Percentiles rank a stretch among this genome's conserved stretches.
phyloP scores from a whole-genome alignment of 1,140 invertebrate species.

The Pogonomyrmex californicus region DNA sequence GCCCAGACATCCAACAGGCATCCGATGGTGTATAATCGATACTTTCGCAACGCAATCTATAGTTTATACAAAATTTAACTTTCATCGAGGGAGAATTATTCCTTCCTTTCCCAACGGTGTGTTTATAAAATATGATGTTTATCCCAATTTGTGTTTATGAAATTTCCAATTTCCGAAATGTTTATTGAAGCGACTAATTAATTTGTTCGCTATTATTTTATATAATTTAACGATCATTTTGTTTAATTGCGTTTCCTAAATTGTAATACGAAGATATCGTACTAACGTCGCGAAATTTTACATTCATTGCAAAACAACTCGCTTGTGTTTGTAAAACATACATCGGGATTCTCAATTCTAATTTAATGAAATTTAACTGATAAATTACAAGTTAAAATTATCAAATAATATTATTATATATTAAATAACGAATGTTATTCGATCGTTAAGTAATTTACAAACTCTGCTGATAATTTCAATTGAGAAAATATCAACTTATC shows the following conservation, averaged over 20 bases:
- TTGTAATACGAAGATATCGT: slow-evolving; percentile 42
- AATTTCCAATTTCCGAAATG: slow-evolving; percentile 33
- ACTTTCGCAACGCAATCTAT: background rate
- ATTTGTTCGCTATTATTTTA: slow-evolving; percentile 35
- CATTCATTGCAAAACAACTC: background rate
- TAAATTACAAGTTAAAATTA: slow-evolving; percentile 33
- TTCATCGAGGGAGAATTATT: background rate
- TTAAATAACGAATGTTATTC: slow-evolving; percentile 23
- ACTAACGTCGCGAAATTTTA: slow-evolving; percentile 25
- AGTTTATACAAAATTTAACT: slow-evolving; percentile 3
- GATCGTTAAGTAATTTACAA: slow-evolving; percentile 24
- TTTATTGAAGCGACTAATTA: slow-evolving; percentile 46
- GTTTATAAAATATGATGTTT: no score
- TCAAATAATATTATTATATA: slow-evolving; percentile 30
- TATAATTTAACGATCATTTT: slow-evolving; percentile 29
- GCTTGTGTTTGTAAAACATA: slow-evolving; percentile 22
- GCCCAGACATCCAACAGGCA: background rate
- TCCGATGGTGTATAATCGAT: background rate
- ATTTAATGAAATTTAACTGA: slow-evolving; percentile 43
- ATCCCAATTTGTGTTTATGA: background rate
- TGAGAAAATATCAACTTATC: slow-evolving; percentile 5
- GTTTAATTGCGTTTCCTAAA: slow-evolving; percentile 39
- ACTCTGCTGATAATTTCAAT: background rate
- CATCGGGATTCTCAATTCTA: slow-evolving; percentile 16
- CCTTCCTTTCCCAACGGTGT: background rate